Base-by-base conservation (phyloP, 2,113 vertebrate species). In the Mirza zaza region DNA sequence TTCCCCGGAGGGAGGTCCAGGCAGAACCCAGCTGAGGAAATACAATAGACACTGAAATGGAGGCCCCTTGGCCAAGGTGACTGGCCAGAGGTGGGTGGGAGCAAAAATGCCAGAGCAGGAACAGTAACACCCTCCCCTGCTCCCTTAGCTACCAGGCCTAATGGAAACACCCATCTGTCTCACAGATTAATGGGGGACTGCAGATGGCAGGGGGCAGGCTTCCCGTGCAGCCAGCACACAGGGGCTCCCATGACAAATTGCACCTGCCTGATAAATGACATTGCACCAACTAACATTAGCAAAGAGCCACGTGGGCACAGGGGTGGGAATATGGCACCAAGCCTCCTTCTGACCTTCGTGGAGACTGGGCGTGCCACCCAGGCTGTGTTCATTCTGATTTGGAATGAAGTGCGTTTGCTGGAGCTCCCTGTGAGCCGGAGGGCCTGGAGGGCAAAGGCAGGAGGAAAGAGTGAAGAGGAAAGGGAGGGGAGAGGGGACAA, bases 91-190 rank as follows among this genome's bases (percentile, higher is more conserved):
- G 52, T 77, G 4, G 0, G 1, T n/a, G 21, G 34, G 63, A 68
- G 27, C 25, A 10, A 61, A 52, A 73, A 59, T n/a, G 55, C 50
- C 0, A 23, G 65, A 29, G 75, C 36, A 13, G 25, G 36, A 45
- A 45, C 32, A 20, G 6, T 50, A 52, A 57, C 15, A 45, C 42
- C 34, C 36, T 59, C 18, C 55, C 17, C 17, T 57, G 17, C 39
- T 81, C 39, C 50, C 67, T 75, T 13, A 71, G 36, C 25, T 42
- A 92, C 29, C 79, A 61, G 50, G 48, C 61, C 36, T 11, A 55
- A 80, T 55, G 91, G 80, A 94, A 97, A 91, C 84, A 55, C 25
- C n/a, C 57, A 87, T 86, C 80, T 90, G 75, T 92, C 94, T 68
- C 48, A 48, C 59, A 87, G 94, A 97, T 36, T 55, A 93, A 81